These are phyloP conservation scores for Mythimna loreyi DNA, from an alignment of 2,888 invertebrate species.

Conservation along the genomic window DNA sequence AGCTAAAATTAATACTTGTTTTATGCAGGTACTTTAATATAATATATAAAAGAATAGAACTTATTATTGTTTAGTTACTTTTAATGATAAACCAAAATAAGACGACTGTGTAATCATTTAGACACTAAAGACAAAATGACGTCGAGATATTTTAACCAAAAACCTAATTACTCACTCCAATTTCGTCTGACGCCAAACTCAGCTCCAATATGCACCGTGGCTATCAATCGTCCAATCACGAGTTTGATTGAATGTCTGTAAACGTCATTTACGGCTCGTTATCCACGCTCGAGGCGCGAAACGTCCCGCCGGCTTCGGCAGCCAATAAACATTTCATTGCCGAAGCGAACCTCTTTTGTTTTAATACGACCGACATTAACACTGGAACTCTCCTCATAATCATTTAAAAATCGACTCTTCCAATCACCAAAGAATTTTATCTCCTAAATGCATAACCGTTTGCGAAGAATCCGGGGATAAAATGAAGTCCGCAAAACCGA, in stretches of 20 bases:
- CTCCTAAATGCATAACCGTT: slow-evolving; percentile 48
- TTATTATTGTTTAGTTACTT: background rate
- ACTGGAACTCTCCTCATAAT: slow-evolving; percentile 58
- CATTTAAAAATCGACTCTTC: slow-evolving; percentile 45
- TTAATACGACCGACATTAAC: slow-evolving; percentile 62
- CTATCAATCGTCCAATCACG: slow-evolving; percentile 78
- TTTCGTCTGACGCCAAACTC: slow-evolving; percentile 64
- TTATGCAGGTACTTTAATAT: too few species aligned
- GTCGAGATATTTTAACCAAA: slow-evolving; percentile 50
- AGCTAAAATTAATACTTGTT: too few species aligned
- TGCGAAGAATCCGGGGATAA: slow-evolving; percentile 35
- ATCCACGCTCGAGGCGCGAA: slow-evolving; percentile 81
- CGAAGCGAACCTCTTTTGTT: slow-evolving; percentile 68
- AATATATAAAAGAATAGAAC: background rate
- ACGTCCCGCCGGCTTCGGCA: slow-evolving; percentile 68
- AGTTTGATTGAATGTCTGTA: slow-evolving; percentile 83
- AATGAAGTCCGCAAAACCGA: slow-evolving; percentile 24
- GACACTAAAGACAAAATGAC: slow-evolving; percentile 41
- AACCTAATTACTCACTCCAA: slow-evolving; percentile 69
- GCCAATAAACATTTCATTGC: slow-evolving; percentile 81
- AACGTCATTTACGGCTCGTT: slow-evolving; percentile 84
- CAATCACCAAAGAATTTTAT: slow-evolving; percentile 44
- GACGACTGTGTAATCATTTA: too few species aligned
- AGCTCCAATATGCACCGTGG: slow-evolving; percentile 68
- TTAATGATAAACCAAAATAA: too few species aligned